Evolutionary conservation across 2,888 invertebrate genomes (phyloP), one percentile per base, ranked within the genome.

Genomic region (Eristalinus sepulchralis): DNA sequence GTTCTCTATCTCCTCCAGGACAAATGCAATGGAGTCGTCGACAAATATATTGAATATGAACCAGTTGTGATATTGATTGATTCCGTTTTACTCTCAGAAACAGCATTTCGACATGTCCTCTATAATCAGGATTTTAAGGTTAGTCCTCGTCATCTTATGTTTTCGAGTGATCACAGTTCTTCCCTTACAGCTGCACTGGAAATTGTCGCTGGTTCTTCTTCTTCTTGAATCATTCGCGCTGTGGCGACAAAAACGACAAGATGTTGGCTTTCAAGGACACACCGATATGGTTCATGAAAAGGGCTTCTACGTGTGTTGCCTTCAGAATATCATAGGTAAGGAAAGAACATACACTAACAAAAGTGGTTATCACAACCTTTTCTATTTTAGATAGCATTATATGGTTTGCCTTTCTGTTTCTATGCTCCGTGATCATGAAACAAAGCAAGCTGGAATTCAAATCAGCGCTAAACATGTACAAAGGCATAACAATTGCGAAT

Each of bases 1-100:
- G 17, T 17, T 17, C 17, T 47, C 17, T 17, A 17, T 17, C 47
- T 80, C 88, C 93, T 93, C 90, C 89, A 98, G 98, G 94, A 94
- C 10, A 94, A 94, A 86, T 98, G 98, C 91, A 95, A 95, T 64
- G 93, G 94, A 60, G 92, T 96, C 13, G 97, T 97, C 0, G 98
- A 98, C 91, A 97, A 97, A 91, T 98, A 98, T 90, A 95, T 98
- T 82, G 98, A 98, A 92, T 97, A 96, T 92, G 98, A 98, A 90
- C 94, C 95, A n/a, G 96, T 97, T 0, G 96, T 98, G 88, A 95
- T 97, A 0, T 94, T 97, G 90, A 96, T 98, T 83, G 98, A 98
- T 92, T 93, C 97, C 31, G 94, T 98, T 33, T 93, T 98, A 11
- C 94, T 98, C 89, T 96, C 96, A 59, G 95, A 95, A 82, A 95